These are phyloP conservation scores for Catalaphyllia jardinei DNA, from an alignment of 64 coral and sea anemone genomes.

Conservation along the genomic window DNA sequence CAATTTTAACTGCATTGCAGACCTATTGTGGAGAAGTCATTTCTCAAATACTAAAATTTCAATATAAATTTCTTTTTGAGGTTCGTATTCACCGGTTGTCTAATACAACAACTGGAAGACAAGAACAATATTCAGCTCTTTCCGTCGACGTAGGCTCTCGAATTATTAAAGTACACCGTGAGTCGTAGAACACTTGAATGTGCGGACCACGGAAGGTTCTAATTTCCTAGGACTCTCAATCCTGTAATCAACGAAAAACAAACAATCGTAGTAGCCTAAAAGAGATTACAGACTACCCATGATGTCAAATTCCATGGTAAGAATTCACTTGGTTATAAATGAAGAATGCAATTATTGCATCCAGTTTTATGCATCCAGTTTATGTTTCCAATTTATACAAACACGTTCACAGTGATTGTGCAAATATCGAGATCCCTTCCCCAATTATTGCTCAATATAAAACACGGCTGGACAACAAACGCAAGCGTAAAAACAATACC, in stretches of 20 bases:
- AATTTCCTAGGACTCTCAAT: neutral
- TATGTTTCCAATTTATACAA: neutral
- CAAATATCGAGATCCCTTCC: constrained; percentile 14
- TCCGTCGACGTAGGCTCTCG: neutral
- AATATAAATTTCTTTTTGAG: neutral
- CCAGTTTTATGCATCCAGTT: neutral
- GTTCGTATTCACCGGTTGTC: neutral
- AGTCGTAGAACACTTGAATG: neutral
- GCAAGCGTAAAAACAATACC: neutral
- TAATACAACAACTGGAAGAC: neutral
- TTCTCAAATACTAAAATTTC: neutral
- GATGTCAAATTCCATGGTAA: neutral
- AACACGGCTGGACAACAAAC: too few species aligned
- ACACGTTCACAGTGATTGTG: neutral
- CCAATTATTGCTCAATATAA: neutral
- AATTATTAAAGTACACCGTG: neutral
- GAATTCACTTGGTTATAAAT: neutral
- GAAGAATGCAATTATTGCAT: neutral
- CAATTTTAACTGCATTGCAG: too few species aligned
- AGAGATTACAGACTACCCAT: neutral
- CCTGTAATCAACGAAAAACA: neutral
- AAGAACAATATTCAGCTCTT: neutral
- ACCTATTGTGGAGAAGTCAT: neutral
- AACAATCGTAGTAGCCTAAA: neutral
- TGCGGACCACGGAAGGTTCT: neutral